Percentiles rank a stretch among this genome's conserved stretches.
Conservation (phyloP, 2,888 invertebrate species). For the Temnothorax ravouxi region DNA sequence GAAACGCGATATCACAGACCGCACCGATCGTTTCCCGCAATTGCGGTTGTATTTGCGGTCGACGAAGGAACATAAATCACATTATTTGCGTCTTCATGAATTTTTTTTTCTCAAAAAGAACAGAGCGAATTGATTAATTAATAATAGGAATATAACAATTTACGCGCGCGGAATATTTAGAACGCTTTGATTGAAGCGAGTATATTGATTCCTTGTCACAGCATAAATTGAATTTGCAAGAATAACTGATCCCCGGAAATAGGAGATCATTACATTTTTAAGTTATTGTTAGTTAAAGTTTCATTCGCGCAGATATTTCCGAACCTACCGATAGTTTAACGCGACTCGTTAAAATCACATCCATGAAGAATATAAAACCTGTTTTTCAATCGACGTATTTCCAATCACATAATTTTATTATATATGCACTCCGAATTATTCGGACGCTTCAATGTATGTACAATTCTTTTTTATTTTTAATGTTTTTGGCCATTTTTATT, state of each 20-base stretch:
- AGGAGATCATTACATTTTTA: constrained; percentile 34
- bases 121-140: background rate
- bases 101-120: background rate
- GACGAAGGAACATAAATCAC: background rate
- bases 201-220: constrained; percentile 43
- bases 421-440: background rate
- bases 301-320: constrained; percentile 20
- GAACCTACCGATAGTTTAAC: constrained; percentile 6
- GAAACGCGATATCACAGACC: constrained; percentile 64
- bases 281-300: constrained; percentile 31
- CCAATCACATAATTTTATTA: constrained; percentile 8
- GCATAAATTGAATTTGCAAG: constrained; percentile 27
- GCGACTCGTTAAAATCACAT: constrained; percentile 14
- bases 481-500: background rate
- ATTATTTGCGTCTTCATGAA: background rate
- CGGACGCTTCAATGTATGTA: background rate
- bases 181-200: background rate
- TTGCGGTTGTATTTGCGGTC: background rate
- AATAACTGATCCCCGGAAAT: constrained; percentile 41
- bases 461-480: constrained; percentile 5
- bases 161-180: constrained; percentile 29
- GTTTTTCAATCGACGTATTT: background rate
- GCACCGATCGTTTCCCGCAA: constrained; percentile 24
- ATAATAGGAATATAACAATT: constrained; percentile 18
- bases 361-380: background rate